Conservation (phyloP, 2,888 invertebrate species). For the Metallyticus violacea region DNA sequence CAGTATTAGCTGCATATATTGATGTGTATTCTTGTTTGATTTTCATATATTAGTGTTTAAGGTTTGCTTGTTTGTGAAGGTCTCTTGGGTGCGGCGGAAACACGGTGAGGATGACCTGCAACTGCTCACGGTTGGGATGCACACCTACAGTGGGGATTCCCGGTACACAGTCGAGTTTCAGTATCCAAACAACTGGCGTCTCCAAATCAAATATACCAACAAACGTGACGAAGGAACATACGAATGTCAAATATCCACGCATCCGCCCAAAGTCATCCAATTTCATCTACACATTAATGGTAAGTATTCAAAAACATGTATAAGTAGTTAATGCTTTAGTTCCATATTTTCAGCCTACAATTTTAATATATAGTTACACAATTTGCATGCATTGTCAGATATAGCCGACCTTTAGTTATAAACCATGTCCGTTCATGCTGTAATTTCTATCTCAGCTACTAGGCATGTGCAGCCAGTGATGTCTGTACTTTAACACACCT, state of each 20-base stretch:
- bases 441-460: no score
- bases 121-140: slow-evolving; percentile 63
- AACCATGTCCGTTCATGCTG: no score
- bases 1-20: no score
- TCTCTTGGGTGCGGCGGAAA: slow-evolving; percentile 66
- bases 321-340: no score
- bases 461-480: no score
- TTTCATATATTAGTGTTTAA: not conserved
- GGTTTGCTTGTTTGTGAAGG: slow-evolving; percentile 47
- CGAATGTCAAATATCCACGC: slow-evolving; percentile 55
- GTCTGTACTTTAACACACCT: no score
- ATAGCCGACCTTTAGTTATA: no score
- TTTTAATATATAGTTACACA: no score
- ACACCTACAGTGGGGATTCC: slow-evolving; percentile 58
- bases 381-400: no score
- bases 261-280: slow-evolving; percentile 54
- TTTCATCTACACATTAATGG: slow-evolving; percentile 52
- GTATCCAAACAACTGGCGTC: slow-evolving; percentile 57
- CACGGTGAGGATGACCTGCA: slow-evolving; percentile 62
- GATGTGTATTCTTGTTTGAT: not conserved
- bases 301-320: no score
- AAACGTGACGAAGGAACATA: slow-evolving; percentile 54
- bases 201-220: slow-evolving; percentile 52
- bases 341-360: no score
- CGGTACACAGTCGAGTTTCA: slow-evolving; percentile 50